Evolutionary conservation across 2,888 invertebrate species (phyloP).

Genomic region (Omphaloscelis lunosa): DNA sequence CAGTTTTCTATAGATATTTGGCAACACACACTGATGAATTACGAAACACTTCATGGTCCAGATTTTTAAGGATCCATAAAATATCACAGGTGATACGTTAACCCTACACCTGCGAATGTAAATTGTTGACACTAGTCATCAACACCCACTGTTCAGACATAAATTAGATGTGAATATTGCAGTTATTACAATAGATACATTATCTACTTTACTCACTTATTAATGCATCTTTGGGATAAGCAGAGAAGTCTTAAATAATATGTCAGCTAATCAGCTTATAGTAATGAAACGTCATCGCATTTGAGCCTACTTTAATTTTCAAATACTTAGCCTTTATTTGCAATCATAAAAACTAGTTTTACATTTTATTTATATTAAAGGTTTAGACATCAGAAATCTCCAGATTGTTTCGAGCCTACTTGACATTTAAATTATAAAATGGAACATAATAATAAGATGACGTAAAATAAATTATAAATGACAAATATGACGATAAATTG

Average conservation of each 20-base stretch:
- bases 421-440: conserved; percentile 12
- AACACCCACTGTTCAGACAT: neutral
- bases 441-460: neutral
- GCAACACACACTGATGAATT: neutral
- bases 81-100: neutral
- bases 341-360: too few relatives aligned
- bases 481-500: too few relatives aligned
- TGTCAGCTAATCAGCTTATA: conserved; percentile 8
- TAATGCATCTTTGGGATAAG: conserved; percentile 4
- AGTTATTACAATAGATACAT: neutral
- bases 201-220: conserved; percentile 9
- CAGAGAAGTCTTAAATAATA: neutral
- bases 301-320: neutral
- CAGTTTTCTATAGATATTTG: neutral
- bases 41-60: neutral
- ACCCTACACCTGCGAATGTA: neutral
- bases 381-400: too few relatives aligned
- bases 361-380: too few relatives aligned
- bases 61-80: neutral
- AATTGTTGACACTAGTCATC: neutral
- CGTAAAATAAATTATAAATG: too few relatives aligned
- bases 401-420: neutral
- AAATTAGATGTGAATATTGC: conserved; percentile 25
- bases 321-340: too few relatives aligned
- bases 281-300: conserved; percentile 35